Base-by-base conservation (phyloP, 2,113 vertebrate genomes). In the Hippolais icterina region DNA sequence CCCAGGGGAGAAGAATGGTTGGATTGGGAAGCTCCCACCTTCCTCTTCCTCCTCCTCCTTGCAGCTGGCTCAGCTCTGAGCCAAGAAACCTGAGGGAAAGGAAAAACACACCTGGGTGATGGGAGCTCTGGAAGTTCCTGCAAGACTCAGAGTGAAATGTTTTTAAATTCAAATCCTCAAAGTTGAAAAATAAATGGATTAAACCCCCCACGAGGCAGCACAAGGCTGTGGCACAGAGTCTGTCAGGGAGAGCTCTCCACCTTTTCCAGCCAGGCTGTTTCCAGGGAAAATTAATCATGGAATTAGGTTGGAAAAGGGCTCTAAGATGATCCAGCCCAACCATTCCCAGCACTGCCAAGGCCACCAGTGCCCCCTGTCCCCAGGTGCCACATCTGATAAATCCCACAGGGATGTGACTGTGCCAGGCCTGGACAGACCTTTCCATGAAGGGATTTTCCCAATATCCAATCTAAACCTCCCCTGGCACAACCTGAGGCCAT, bases 21-120 rank as follows among this genome's bases (percentile, higher is more conserved):
- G 82, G 50, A 12, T 1, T n/a, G 68, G 72, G n/a, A 72, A 87
- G n/a, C 41, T 85, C 89, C 96, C 81, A 15, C 31, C 37, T 13
- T 13, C 47, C 22, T 87, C 39, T 33, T 70, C 39, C 29, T 14
- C 31, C 22, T 37, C 19, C 57, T 91, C 54, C 79, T 84, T 13
- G 54, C 22, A 33, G 49, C 49, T 27, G 70, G 42, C n/a, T 97
- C 89, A 91, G 29, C 66, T 33, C 77, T 46, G 54, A 29, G 87
- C 57, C 4, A 39, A 83, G 91, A 98, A 97, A 71, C 82, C 98
- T 98, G 93, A 28, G 59, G 81, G 66, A 39, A 91, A 33, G 59
- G 13, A 86, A 2, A 19, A 24, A 4, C 68, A 75, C 29, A 10
- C 2, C 3, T 0, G 9, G n/a, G 6, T 85, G 10, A 41, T 2